These are phyloP conservation scores for Oxyura jamaicensis DNA, from an alignment of 2,113 vertebrate species.

Conservation along the genomic window DNA sequence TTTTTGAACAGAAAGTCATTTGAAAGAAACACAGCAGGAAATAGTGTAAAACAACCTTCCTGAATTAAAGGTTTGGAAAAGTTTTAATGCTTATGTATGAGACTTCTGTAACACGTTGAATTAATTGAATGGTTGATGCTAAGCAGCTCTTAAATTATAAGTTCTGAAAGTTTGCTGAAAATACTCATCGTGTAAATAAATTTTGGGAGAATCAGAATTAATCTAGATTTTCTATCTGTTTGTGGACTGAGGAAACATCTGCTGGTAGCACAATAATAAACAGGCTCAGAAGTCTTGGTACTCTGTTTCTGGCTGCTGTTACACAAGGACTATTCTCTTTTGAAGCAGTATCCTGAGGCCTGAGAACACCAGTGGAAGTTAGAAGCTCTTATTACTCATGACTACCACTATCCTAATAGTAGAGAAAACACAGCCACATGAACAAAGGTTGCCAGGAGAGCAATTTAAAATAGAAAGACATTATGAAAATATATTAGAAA, in stretches of 20 bases:
- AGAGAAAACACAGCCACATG: neutral
- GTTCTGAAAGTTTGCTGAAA: neutral
- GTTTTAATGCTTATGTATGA: neutral
- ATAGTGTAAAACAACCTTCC: neutral
- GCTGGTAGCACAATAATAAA: neutral
- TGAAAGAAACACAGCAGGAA: neutral
- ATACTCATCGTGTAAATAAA: neutral
- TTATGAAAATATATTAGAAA: neutral
- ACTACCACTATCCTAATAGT: neutral
- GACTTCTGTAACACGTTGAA: neutral
- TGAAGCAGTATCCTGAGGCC: neutral
- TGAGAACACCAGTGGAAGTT: neutral
- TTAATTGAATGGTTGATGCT: neutral
- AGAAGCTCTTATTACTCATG: neutral
- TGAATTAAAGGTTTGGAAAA: neutral
- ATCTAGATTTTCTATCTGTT: neutral
- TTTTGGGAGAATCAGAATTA: neutral
- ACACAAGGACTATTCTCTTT: neutral
- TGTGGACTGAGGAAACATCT: neutral
- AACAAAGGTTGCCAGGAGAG: neutral
- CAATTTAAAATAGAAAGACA: neutral
- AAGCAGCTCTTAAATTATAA: neutral
- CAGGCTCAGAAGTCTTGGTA: neutral
- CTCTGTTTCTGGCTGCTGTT: neutral
- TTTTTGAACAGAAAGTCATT: neutral